Conservation (phyloP, 1,140 invertebrate genomes). For the Galendromus occidentalis region DNA sequence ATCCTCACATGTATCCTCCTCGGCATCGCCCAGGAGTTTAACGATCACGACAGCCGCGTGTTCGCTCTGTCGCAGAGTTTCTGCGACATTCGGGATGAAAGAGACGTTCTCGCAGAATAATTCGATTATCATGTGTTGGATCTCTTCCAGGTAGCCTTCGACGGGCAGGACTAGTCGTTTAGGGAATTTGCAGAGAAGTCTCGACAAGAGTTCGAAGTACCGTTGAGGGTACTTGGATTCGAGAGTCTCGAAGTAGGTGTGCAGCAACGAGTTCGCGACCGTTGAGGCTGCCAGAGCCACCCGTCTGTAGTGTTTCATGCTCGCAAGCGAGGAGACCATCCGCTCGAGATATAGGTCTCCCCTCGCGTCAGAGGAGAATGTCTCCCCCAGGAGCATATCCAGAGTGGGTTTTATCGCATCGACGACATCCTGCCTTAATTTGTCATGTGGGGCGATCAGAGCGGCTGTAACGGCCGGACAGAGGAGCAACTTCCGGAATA, state of each 20-base stretch:
- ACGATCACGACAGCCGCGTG: not conserved
- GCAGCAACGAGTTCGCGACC: not conserved
- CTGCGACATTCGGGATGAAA: not conserved
- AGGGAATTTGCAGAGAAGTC: not conserved
- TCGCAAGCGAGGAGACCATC: not conserved
- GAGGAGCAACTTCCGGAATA: not conserved
- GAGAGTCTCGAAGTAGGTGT: slow-evolving; percentile 1
- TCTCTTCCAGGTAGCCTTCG: slow-evolving; percentile 4
- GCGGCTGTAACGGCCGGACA: not conserved
- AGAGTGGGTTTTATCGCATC: not conserved
- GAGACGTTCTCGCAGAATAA: not conserved
- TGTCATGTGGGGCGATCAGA: not conserved
- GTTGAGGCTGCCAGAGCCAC: not conserved
- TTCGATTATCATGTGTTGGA: not conserved
- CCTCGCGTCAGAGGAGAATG: not conserved
- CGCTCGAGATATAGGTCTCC: not conserved
- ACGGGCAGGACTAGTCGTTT: not conserved
- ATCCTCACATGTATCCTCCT: not conserved
- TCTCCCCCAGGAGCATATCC: not conserved
- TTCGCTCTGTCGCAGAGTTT: not conserved
- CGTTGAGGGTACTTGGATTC: not conserved
- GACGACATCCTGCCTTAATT: not conserved
- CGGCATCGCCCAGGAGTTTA: not conserved
- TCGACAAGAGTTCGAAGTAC: not conserved
- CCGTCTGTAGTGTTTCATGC: not conserved